Base-by-base conservation (phyloP, 2,888 invertebrate species). In the Hydroisotoma schaefferi region DNA sequence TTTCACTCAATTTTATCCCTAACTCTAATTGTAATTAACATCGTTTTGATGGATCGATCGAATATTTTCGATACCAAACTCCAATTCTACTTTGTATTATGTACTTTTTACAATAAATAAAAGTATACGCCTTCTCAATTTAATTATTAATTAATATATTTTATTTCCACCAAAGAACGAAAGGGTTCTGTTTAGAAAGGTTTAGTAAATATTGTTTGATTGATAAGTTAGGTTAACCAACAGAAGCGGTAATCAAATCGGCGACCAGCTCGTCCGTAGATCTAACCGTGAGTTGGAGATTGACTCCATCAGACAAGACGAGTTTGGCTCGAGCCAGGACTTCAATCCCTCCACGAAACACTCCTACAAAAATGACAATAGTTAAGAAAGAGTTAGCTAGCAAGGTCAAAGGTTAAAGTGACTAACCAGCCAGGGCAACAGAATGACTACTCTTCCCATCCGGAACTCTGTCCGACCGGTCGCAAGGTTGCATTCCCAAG, bases 211-310 rank as follows among this genome's bases (percentile, higher is more conserved):
- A 33, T 33, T 33, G 15, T 33, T 33, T 33, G 15, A 33, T 10
- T 33, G 33, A 10, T 33, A 33, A 33, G 15, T 33, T 43, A 10
- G n/a, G 18, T 76, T 86, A 93, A 76, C 90, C 92, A 69, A 94
- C 87, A 28, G 91, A 87, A 23, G 90, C 86, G 54, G 90, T 84
- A 55, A 97, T 85, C 12, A 97, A 81, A 75, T 94, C 91, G 0
- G 92, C 90, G 0, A 95, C 86, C 69, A 87, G 86, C 53, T 88
- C 85, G 77, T 92, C 86, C 15, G 88, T 87, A 23, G 93, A 90
- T 46, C 94, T 81, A 0, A 95, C 90, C 0, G 91, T 88, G 55
- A 98, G 80, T 76, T 94, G 90, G 90, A 98, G 93, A 2, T 94
- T 94, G 0, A 97, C 90, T n/a, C 88, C 87, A 28, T 82, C 83